These are phyloP conservation scores for Margaritifera margaritifera DNA, from an alignment of 2,888 invertebrate genomes.

Conservation along the genomic window DNA sequence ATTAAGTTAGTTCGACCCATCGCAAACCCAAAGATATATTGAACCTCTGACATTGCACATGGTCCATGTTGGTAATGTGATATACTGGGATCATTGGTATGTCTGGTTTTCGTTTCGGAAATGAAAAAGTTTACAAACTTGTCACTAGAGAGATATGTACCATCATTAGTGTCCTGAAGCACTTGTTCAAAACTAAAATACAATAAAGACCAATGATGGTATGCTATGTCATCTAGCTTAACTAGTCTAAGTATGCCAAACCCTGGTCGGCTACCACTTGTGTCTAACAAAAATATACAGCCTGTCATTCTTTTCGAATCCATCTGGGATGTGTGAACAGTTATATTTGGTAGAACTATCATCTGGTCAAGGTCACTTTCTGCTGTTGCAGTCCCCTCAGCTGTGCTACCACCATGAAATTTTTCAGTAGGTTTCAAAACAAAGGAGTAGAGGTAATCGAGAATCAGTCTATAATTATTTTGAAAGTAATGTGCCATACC, in stretches of 20 bases:
- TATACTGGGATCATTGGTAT: too few relatives aligned
- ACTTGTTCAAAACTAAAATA: neutral
- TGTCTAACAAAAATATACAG: slow-evolving; percentile 4
- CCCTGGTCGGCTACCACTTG: slow-evolving; percentile 2
- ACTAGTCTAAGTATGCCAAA: slow-evolving; percentile 5
- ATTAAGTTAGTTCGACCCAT: neutral
- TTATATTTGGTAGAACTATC: slow-evolving; percentile 6
- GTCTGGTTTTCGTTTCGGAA: too few relatives aligned
- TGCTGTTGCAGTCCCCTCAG: slow-evolving; percentile 7
- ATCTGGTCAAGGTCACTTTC: slow-evolving; percentile 16
- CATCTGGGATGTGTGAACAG: neutral
- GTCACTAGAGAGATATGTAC: slow-evolving; percentile 7
- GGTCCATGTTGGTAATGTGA: slow-evolving; percentile 1
- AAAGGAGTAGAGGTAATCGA: slow-evolving; percentile 2
- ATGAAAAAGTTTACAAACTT: slow-evolving; percentile 3
- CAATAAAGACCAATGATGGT: too few relatives aligned
- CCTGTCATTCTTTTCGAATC: neutral
- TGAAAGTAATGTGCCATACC: neutral
- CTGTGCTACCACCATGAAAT: slow-evolving; percentile 11
- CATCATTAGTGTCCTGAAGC: neutral
- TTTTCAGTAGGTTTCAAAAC: neutral
- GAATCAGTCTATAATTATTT: slow-evolving; percentile 5
- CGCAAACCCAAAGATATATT: neutral
- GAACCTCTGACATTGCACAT: neutral
- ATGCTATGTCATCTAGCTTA: slow-evolving; percentile 1